Percentiles rank a stretch among this genome's conserved stretches.
Conservation (phyloP, 2,888 invertebrate genomes). For the Furcula furcula region DNA sequence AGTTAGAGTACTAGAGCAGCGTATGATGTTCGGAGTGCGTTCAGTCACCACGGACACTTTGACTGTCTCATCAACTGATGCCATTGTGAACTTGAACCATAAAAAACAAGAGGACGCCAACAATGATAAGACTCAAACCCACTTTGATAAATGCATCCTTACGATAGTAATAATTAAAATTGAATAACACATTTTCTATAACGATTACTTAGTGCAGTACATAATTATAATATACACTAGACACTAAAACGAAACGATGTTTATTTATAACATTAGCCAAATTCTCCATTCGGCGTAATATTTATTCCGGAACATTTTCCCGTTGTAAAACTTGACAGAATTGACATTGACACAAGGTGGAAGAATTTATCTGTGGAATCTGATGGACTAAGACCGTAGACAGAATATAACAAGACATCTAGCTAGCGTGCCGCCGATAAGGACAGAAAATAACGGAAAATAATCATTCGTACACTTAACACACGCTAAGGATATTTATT, state of each 20-base stretch:
- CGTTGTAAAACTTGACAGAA: too few species aligned
- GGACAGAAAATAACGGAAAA: too few species aligned
- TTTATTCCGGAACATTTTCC: constrained; percentile 23
- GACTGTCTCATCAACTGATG: constrained; percentile 65
- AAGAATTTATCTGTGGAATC: too few species aligned
- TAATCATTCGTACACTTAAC: too few species aligned
- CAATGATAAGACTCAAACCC: constrained; percentile 47
- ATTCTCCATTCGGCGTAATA: constrained; percentile 26
- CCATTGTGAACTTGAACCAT: constrained; percentile 68
- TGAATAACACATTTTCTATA: constrained; percentile 36
- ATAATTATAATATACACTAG: constrained; percentile 6
- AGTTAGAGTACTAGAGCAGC: constrained; percentile 64
- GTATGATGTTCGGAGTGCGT: constrained; percentile 60
- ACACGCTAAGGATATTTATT: too few species aligned
- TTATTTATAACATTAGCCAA: constrained; percentile 31
- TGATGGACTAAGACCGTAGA: too few species aligned
- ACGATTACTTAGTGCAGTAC: constrained; percentile 10
- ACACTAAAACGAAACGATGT: constrained; percentile 22
- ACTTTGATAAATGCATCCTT: constrained; percentile 39
- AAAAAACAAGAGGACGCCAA: constrained; percentile 66
- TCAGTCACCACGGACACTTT: constrained; percentile 71
- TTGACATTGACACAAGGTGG: too few species aligned
- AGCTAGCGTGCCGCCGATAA: too few species aligned
- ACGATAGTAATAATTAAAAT: constrained; percentile 24
- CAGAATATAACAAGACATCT: too few species aligned